Percentiles rank a stretch among this genome's conserved stretches.
Conservation (phyloP, 2,113 vertebrate species). For the Bujurquina vittata region DNA sequence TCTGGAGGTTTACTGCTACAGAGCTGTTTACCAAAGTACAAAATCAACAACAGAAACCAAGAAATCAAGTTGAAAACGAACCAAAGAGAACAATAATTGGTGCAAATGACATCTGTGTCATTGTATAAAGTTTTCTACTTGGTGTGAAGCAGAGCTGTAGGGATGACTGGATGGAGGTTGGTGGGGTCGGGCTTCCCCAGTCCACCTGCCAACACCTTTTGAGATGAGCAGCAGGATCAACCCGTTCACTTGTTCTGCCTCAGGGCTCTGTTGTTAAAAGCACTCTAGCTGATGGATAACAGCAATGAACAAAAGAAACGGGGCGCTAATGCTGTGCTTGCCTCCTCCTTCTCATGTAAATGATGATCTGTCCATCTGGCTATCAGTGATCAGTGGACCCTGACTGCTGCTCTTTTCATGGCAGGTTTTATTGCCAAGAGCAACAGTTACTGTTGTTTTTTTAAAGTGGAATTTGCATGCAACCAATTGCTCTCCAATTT, state of each 20-base stretch:
- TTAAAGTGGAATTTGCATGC: neutral
- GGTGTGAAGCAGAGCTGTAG: conserved; percentile 6
- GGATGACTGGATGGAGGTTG: neutral
- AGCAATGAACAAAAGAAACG: conserved; percentile 60
- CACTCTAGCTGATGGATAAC: conserved; percentile 63
- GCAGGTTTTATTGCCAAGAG: neutral
- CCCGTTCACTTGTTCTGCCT: conserved; percentile 45
- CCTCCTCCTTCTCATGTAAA: conserved; percentile 58
- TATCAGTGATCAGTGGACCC: conserved; percentile 8
- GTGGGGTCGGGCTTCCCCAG: conserved; percentile 4
- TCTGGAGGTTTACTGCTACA: neutral
- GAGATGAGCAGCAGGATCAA: conserved; percentile 41
- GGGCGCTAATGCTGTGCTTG: conserved; percentile 42
- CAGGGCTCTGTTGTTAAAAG: conserved; percentile 51
- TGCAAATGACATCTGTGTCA: neutral
- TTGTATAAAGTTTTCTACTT: conserved; percentile 7
- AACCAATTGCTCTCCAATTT: neutral
- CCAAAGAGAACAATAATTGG: neutral
- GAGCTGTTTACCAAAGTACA: neutral
- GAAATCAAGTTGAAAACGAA: neutral
- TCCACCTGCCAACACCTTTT: conserved; percentile 66
- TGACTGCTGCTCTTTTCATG: conserved; percentile 32
- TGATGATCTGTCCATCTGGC: conserved; percentile 66
- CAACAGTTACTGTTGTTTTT: conserved; percentile 25
- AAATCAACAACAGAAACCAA: neutral